Base-by-base conservation (phyloP, 2,113 vertebrate species). In the Salvelinus sp. region DNA sequence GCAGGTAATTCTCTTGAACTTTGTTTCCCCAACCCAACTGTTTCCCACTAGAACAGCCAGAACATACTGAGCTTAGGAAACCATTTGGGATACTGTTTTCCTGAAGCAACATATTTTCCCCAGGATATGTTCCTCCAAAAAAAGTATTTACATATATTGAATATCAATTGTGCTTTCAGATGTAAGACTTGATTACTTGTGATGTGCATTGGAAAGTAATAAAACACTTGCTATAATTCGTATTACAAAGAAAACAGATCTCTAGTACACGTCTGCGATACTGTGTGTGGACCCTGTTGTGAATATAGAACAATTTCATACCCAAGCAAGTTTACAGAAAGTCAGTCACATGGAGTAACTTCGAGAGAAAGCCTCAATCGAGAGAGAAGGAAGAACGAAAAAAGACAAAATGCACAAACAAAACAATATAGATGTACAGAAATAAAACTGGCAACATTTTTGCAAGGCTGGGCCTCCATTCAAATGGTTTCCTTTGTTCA, bases 281-380 rank as follows among this genome's bases (percentile, higher is more conserved):
- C 20, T 69, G 65, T 78, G 64, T 28, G 25, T 54, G 27, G n/a
- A 14, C 54, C 18, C 25, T 33, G n/a, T 22, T 50, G 22, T 69
- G 70, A 54, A 76, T 72, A 83, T 69, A 72, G 48, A 70, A 72
- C 67, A 23, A 72, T 80, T 81, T 78, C 44, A 80, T 79, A 82
- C 77, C 60, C 30, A 60, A 33, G 22, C 75, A 80, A 38, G 48
- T 69, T 48, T 30, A 22, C 20, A 57, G 27, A 74, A 70, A 73
- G 23, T 57, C 20, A 22, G 38, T 68, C 23, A 75, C 74, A 27
- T 76, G 18, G 58, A 68, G 66, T 3, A 4, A 18, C 30, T 69
- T 48, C 3, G 20, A 20, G 1, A 28, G 48, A 50, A 28, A 4
- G 27, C 23, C 13, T 74, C 67, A 57, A n/a, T 72, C 23, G 4